phyloP scores from a whole-genome alignment of 2,888 invertebrate species.

The Notodonta ziczac region DNA sequence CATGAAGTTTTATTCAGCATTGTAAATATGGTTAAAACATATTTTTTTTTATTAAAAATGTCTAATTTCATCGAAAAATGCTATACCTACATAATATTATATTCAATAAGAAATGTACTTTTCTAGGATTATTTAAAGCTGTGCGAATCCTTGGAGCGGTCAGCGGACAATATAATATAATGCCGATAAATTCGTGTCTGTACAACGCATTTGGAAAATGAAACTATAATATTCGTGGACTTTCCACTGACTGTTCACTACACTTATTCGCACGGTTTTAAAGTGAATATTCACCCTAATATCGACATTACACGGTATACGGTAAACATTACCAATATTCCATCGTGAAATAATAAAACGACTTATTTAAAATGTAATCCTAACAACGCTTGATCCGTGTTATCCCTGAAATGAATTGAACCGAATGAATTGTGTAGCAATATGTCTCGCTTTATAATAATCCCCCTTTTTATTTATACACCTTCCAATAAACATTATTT shows the following conservation, averaged over 20 bases:
- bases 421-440: slow-evolving; percentile 20
- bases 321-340: too few relatives aligned
- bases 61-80: slow-evolving; percentile 13
- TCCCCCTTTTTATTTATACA: slow-evolving; percentile 65
- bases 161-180: too few relatives aligned
- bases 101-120: too few relatives aligned
- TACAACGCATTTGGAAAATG: too few relatives aligned
- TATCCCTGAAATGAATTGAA: background rate
- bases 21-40: background rate
- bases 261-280: background rate
- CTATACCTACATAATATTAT: too few relatives aligned
- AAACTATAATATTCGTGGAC: too few relatives aligned
- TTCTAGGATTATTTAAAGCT: too few relatives aligned
- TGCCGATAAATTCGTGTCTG: too few relatives aligned
- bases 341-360: too few relatives aligned
- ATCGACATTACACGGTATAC: background rate
- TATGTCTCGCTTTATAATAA: slow-evolving; percentile 59
- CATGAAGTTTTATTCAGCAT: background rate
- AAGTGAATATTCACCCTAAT: background rate
- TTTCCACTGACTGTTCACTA: background rate
- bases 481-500: slow-evolving; percentile 76
- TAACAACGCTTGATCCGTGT: background rate
- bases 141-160: too few relatives aligned
- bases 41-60: background rate
- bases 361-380: too few relatives aligned